Base-by-base conservation (phyloP, 2,888 invertebrate species). In the Catonia carolina region DNA sequence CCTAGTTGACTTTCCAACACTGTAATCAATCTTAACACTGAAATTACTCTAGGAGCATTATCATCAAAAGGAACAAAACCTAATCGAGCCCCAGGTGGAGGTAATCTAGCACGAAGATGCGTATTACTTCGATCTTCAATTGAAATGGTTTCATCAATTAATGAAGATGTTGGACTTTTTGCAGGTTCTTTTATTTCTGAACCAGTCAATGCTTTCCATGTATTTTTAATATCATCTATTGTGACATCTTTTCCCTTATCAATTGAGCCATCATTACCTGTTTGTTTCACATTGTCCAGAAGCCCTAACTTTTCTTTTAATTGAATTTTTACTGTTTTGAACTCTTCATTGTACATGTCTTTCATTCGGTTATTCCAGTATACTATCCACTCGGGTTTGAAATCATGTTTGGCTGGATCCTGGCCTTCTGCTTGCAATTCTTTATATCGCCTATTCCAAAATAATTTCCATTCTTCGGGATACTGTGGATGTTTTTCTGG, bases 401-500 rank as follows among this genome's bases (percentile, higher is more conserved):
- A 92, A 68, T 92, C 90, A 69, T 90, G 83, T 62, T 83, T 84
- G 31, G 83, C 78, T 0, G 88, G 84, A 69, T 92, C 89, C 69
- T 83, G 82, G 35, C 65, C 67, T 56, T 75, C 80, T 76, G 78
- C 73, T 69, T 87, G 86, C 52, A 89, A 73, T 71, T 89, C 88
- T 69, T 86, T 87, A 69, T 87, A 89, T 1, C 89, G 81, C 8
- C 80, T 77, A 70, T 89, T 89, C 91, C 91, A 92, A 70, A 90
- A 91, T 69, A 83, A 84, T 69, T 90, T 90, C 92, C 92, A 92
- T 69, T 92, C 92, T 47, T 89, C 88, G 0, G 88, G 86, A 70
- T 92, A 92, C 2, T 85, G 78, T 0, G 91, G 91, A 73, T 92
- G 91, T 64, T 89, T 90, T 69, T 92, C 91, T 0, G 92, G 92